phyloP scores from a whole-genome alignment of 1,140 invertebrate genomes.

The Phymorhynchus buccinoides region DNA sequence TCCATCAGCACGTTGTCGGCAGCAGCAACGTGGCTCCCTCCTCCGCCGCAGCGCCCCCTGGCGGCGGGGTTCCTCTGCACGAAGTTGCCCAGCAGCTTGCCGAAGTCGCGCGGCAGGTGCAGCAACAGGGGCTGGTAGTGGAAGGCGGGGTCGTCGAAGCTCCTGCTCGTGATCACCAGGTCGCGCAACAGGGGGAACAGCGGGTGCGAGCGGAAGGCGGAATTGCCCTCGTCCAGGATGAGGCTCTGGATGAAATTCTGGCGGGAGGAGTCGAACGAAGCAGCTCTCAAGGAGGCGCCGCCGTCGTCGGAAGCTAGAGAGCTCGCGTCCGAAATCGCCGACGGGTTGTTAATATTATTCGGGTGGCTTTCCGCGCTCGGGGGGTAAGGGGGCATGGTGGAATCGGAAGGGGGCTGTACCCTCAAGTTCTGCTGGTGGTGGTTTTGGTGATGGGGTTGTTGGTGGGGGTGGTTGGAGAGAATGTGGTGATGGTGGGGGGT shows the following conservation, averaged over 20 bases:
- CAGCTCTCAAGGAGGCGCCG: no score
- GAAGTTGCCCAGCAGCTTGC: slow-evolving; percentile 69
- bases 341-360: no score
- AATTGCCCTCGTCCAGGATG: slow-evolving; percentile 68
- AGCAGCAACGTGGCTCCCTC: slow-evolving; percentile 64
- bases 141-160: slow-evolving; percentile 68
- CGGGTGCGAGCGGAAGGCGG: slow-evolving; percentile 70
- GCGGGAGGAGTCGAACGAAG: slow-evolving; percentile 67
- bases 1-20: slow-evolving; percentile 72
- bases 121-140: slow-evolving; percentile 70
- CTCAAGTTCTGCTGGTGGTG: no score
- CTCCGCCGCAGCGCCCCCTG: no score
- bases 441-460: no score
- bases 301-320: no score
- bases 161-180: slow-evolving; percentile 72
- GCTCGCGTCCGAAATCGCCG: no score
- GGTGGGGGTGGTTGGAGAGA: no score
- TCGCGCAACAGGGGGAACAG: slow-evolving; percentile 71
- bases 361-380: no score
- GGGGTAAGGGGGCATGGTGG: no score
- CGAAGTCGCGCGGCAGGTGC: slow-evolving; percentile 68
- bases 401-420: no score
- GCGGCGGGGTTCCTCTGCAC: slow-evolving; percentile 65
- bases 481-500: no score
- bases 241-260: slow-evolving; percentile 71